Evolutionary conservation across 1,140 invertebrate species (phyloP), one percentile per base, ranked within the genome.

Genomic region (Nixonia krombeini): DNA sequence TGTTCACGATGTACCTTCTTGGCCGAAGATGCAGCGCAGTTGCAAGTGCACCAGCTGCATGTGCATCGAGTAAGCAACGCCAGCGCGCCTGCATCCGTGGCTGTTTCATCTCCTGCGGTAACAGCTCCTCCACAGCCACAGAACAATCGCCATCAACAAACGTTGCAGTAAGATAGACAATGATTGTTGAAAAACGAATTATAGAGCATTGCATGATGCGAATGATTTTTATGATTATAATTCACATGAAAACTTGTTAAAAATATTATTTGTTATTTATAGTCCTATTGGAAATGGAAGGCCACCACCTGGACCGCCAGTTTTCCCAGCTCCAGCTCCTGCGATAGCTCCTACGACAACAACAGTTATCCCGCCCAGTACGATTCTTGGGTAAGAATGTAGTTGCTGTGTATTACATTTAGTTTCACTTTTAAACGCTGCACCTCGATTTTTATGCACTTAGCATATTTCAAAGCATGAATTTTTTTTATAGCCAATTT

Each of bases 1-100:
- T 96, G 95, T 84, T 92, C 90, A 64, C 93, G 94, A 79, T 96
- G 95, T 78, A 90, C 89, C 62, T 96, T 92, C 82, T 84, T 96
- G 23, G 93, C 92, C 8, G 93, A 96, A 72, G 93, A 94, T 68
- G 88, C 90, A 40, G 87, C 88, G 8, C 90, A 93, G 78, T 87
- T 95, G 12, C 90, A 90, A 52, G 83, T 88, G n/a, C 94, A 96
- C 85, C 88, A 89, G 62, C 70, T 87, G 37, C 87, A 88, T 45
- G 85, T 87, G 8, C 87, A 88, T 64, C 86, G 89, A 61, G 67
- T 78, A 0, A 81, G 64, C 42, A 78, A 58, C 13, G 59, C 70
- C 0, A 75, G 53, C 17, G 41, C 73, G 1, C 57, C 79, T 0
- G 61, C 79, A 0, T 50, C 59, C 1, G 46, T 51, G 16, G 40